Percentiles rank a stretch among this genome's conserved stretches.
phyloP scores from a whole-genome alignment of 2,113 vertebrate species.

The Tursiops truncatus region DNA sequence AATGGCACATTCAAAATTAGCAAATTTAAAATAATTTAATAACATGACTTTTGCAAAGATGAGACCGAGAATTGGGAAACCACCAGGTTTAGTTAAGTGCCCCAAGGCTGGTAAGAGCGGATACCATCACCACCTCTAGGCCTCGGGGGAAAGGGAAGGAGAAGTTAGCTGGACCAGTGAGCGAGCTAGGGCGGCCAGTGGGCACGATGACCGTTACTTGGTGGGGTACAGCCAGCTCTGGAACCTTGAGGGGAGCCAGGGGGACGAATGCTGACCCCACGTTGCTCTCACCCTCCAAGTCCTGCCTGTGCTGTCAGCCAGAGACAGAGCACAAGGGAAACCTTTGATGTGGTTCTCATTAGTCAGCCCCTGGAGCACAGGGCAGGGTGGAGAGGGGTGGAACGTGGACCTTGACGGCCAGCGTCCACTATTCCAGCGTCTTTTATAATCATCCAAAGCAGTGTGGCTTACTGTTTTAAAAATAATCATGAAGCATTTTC shows the following conservation, averaged over 20 bases:
- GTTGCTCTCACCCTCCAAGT: not conserved
- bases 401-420: fast-evolving
- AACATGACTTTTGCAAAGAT: not conserved
- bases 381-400: not conserved
- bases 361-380: not conserved
- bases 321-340: not conserved
- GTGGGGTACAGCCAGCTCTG: not conserved
- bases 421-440: not conserved
- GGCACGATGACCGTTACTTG: not conserved
- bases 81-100: fast-evolving
- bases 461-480: not conserved
- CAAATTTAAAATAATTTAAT: not conserved
- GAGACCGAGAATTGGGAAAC: not conserved
- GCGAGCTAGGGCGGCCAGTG: not conserved
- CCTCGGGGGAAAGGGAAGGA: not conserved
- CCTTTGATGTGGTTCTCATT: not conserved
- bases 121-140: not conserved
- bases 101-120: not conserved
- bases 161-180: not conserved
- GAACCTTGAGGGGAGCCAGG: not conserved
- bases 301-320: not conserved
- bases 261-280: not conserved
- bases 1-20: not conserved
- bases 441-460: not conserved
- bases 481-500: not conserved